phyloP scores from a whole-genome alignment of 2,888 invertebrate species.

The Leptothorax acervorum region DNA sequence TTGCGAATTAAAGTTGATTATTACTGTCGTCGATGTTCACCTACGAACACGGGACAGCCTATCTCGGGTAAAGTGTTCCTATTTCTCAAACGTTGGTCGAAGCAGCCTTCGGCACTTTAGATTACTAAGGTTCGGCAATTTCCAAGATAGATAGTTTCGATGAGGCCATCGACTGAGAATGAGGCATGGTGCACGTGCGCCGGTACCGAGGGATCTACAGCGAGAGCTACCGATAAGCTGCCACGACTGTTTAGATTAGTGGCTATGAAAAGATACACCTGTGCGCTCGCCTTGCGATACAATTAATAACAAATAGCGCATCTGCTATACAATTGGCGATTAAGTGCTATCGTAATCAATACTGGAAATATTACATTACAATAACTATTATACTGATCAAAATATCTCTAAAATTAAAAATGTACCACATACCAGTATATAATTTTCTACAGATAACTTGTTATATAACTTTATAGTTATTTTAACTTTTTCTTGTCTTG shows the following conservation, averaged over 20 bases:
- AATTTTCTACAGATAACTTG: background rate
- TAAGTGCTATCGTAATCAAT: background rate
- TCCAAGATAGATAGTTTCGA: constrained; percentile 71
- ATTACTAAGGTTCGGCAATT: constrained; percentile 69
- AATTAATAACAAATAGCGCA: constrained; percentile 23
- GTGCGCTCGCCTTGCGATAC: background rate
- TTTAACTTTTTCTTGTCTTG: background rate
- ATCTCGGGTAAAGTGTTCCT: constrained; percentile 54
- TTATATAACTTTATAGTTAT: background rate
- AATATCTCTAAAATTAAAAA: background rate
- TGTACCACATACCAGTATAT: background rate
- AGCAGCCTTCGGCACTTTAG: constrained; percentile 71
- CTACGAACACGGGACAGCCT: background rate
- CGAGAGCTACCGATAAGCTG: constrained; percentile 28
- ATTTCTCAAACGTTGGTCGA: constrained; percentile 63
- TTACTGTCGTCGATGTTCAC: background rate
- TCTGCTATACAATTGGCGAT: background rate
- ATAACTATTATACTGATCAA: background rate
- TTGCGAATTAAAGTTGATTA: constrained; percentile 22
- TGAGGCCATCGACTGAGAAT: constrained; percentile 65
- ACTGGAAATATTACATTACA: background rate
- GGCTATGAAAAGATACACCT: constrained; percentile 27
- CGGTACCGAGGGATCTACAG: constrained; percentile 18
- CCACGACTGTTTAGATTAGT: constrained; percentile 31
- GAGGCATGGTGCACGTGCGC: constrained; percentile 57